Evolutionary conservation across 2,113 vertebrate species (phyloP), one percentile per base, ranked within the genome.

Genomic region (Anguilla japonica): DNA sequence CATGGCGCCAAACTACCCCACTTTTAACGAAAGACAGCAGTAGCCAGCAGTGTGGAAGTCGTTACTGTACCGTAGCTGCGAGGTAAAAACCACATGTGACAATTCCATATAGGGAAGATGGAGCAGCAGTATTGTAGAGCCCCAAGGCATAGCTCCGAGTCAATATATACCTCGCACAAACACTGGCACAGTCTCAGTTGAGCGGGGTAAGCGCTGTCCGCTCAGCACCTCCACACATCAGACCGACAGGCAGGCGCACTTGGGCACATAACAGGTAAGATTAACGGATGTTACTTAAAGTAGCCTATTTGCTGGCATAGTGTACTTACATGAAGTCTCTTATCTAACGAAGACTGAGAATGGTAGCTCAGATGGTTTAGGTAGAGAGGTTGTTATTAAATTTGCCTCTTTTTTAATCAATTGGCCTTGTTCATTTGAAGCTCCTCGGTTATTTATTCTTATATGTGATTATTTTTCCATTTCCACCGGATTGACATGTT

Each of bases 81-180:
- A 93, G 93, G 90, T 92, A 85, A 82, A 92, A 89, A 90, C 88
- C 88, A 87, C 91, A 87, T 93, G 89, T 90, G 94, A 93, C 89
- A 89, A 83, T 89, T 34, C 84, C 87, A 86, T 84, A 79, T 53
- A 60, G 88, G 34, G 41, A 79, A 80, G 86, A 82, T 79, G 91
- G 84, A 86, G 91, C 85, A 88, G 90, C 91, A 92, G 89, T 91
- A 93, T 93, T 94, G 93, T 94, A 92, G 91, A 53, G 93, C 93
- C 95, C 92, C 87, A 79, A 91, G 95, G 89, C 93, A 90, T 85
- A 79, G 94, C 95, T 94, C 93, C 92, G 83, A 95, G 95, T 95
- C 94, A 95, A 93, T 95, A 95, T 95, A 95, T 92, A 94, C 93
- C 89, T 92, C 85, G 83, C 93, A 89, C 92, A 83, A 83, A 90